Evolutionary conservation across 2,113 vertebrate species (phyloP), one percentile per base, ranked within the genome.

Genomic region (Podarcis raffonei): DNA sequence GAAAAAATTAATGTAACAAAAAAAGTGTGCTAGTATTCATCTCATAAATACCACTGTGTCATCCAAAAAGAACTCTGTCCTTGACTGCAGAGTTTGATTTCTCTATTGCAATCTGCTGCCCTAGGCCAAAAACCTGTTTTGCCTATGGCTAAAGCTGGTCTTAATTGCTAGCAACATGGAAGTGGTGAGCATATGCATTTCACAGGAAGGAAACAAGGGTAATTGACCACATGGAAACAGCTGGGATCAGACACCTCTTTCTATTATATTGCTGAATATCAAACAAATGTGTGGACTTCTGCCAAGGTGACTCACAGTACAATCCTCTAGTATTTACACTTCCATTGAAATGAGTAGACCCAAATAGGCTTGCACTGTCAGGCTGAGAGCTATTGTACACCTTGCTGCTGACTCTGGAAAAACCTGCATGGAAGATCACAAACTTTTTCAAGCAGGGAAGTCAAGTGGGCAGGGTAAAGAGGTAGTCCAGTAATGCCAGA

Each of bases 91-190:
- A 82, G 35, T 66, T 37, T 66, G 59, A 82, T 68, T 66, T 39
- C 25, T 65, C 32, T 82, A 35, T 66, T 89, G 62, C n/a, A 57
- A 68, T 88, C 39, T 57, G 13, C 48, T 57, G 59, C 62, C 23
- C 22, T 78, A 68, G 81, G 72, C 62, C 72, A 77, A 53, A 81
- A 88, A 77, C 39, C 81, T 88, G 87, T 57, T 83, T 89, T 83
- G 39, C 72, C 71, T 69, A 84, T 69, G 35, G 65, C 39, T 71
- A 87, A 35, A 80, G 77, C 65, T 35, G 85, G 30, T 87, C 65
- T 18, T 84, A 77, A 88, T 89, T 78, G 62, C 16, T 68, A 68
- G 30, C 81, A 83, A 35, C 74, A 13, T 88, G 87, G 76, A 80
- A 35, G 39, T 37, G 22, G 23, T 53, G 62, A 39, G 76, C 65